phyloP scores from a whole-genome alignment of 2,888 invertebrate species.

The Drosophila paramelanica region DNA sequence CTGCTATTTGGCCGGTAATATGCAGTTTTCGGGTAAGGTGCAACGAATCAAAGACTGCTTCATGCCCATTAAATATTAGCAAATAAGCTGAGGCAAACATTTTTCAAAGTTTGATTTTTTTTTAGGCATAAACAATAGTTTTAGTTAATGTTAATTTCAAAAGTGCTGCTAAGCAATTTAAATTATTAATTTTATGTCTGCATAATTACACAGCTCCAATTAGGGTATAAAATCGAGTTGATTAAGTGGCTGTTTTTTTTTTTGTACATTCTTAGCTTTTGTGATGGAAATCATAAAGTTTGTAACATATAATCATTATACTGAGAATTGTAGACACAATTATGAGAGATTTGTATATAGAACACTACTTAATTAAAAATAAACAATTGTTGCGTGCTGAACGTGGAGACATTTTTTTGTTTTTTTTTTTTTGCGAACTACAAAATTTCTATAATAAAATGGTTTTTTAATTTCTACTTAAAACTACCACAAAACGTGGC shows the following conservation, averaged over 20 bases:
- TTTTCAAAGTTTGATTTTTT: too few relatives aligned
- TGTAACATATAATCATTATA: background rate
- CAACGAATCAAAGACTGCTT: conserved; percentile 29
- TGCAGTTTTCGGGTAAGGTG: conserved; percentile 40
- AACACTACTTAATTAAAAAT: background rate
- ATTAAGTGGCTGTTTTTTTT: too few relatives aligned
- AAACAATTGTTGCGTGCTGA: background rate
- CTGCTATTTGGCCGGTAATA: conserved; percentile 27
- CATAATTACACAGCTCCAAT: too few relatives aligned
- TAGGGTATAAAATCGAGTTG: too few relatives aligned
- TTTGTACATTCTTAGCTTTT: background rate
- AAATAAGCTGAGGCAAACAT: background rate
- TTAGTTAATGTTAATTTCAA: background rate
- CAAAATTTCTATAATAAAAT: too few relatives aligned
- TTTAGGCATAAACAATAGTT: background rate
- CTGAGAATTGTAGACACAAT: background rate
- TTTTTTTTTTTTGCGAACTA: too few relatives aligned
- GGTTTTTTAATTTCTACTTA: too few relatives aligned
- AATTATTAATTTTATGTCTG: too few relatives aligned
- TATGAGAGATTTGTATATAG: background rate
- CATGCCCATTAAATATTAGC: conserved; percentile 5
- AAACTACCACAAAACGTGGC: too few relatives aligned
- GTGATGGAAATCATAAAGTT: too few relatives aligned
- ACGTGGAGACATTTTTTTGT: too few relatives aligned
- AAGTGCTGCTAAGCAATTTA: background rate